These are phyloP conservation scores for Percopsis transmontana DNA, from an alignment of 2,113 vertebrate species.

Conservation along the genomic window DNA sequence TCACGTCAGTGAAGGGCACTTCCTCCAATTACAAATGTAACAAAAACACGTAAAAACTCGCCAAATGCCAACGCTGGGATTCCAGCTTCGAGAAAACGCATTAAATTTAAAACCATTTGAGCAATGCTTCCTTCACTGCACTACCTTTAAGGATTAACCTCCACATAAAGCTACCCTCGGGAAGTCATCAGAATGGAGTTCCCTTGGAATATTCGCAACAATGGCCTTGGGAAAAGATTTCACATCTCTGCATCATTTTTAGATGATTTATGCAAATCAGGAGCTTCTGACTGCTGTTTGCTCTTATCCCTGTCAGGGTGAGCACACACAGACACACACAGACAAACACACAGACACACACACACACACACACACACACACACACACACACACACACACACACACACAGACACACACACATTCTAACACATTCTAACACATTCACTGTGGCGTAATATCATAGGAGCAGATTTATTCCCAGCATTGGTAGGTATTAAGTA, in stretches of 20 bases:
- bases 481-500: slow-evolving; percentile 2
- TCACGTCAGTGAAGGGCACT: slow-evolving; percentile 15
- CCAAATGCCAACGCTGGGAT: not conserved
- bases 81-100: not conserved
- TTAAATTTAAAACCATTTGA: slow-evolving; percentile 1
- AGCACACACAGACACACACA: slow-evolving; percentile 3
- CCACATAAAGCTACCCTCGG: slow-evolving; percentile 10
- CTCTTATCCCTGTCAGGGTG: slow-evolving; percentile 28
- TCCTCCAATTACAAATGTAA: slow-evolving; percentile 1
- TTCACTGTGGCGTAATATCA: slow-evolving; percentile 7
- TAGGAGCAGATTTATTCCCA: slow-evolving; percentile 14
- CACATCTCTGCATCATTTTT: slow-evolving; percentile 40
- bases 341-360: slow-evolving; percentile 9
- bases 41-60: not conserved
- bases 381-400: slow-evolving; percentile 6
- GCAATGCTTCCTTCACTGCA: not conserved
- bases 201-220: slow-evolving; percentile 35
- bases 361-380: slow-evolving; percentile 17
- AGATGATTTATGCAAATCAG: slow-evolving; percentile 52
- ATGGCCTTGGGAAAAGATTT: slow-evolving; percentile 35
- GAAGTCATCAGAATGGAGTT: slow-evolving; percentile 25
- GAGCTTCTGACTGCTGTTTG: slow-evolving; percentile 25
- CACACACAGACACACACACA: not conserved
- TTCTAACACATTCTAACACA: not conserved
- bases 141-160: not conserved